Percentiles rank a stretch among this genome's conserved stretches.
phyloP scores from a whole-genome alignment of 2,888 invertebrate species.

The Drosophila cognata region DNA sequence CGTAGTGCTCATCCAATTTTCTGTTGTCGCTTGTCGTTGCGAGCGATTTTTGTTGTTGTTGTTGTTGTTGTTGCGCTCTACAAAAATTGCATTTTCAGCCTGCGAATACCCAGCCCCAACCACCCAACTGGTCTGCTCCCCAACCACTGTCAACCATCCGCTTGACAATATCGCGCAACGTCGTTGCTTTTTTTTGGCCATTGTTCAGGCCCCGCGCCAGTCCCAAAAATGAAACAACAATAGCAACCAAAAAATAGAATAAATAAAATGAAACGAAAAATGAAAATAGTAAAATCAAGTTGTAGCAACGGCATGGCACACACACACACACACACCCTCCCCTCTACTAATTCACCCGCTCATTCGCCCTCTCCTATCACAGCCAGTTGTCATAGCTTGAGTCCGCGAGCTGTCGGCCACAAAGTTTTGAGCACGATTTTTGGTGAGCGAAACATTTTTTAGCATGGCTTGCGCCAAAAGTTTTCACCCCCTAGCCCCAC shows the following conservation, averaged over 20 bases:
- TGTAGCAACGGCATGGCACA: constrained; percentile 40
- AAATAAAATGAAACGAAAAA: constrained; percentile 21
- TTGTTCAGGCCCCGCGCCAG: constrained; percentile 53
- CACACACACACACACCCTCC: background rate
- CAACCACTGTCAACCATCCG: constrained; percentile 18
- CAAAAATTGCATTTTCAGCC: constrained; percentile 76
- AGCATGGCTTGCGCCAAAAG: constrained; percentile 61
- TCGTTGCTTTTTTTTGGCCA: constrained; percentile 63
- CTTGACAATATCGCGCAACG: constrained; percentile 78
- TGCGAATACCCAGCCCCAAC: constrained; percentile 15
- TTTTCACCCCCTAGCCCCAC: constrained; percentile 20
- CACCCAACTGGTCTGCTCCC: background rate
- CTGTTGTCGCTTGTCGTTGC: constrained; percentile 66
- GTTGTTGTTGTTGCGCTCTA: constrained; percentile 56
- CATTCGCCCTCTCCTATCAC: background rate
- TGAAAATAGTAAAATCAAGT: constrained; percentile 49
- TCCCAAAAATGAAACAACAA: constrained; percentile 37
- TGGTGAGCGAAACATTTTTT: constrained; percentile 72
- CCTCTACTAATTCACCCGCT: background rate
- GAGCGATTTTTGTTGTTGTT: constrained; percentile 39
- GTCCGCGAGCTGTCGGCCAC: constrained; percentile 64
- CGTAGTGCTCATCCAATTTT: constrained; percentile 75
- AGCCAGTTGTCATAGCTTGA: constrained; percentile 34
- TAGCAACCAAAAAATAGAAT: constrained; percentile 18
- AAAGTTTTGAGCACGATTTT: constrained; percentile 80